Base-by-base conservation (phyloP, 2,113 vertebrate species). In the Pontoporia blainvillei region DNA sequence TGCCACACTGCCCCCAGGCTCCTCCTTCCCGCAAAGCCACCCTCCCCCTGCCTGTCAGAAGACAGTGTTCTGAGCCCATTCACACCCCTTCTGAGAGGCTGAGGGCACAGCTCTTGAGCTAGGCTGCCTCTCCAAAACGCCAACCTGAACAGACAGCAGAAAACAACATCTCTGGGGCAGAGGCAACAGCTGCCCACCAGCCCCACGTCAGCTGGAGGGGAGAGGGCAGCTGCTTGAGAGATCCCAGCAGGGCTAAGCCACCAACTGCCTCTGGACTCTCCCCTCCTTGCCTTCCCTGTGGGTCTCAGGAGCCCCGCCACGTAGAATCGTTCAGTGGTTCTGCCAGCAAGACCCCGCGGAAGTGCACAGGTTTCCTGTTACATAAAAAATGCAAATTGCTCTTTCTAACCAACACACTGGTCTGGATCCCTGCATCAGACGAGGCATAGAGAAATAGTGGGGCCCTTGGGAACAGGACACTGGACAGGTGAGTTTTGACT, bases 281-380 rank as follows among this genome's bases (percentile, higher is more conserved):
- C 18, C 57, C 17, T 59, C 27, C 11, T 15, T 23, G 2, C 44
- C 41, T 34, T 61, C 59, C 85, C 14, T 36, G 3, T 2, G 25
- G 71, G 64, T 39, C 69, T 88, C n/a, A 3, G 61, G 44, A 83
- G 44, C 61, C 94, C 69, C 86, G 8, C 87, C 27, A 4, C 1
- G 57, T n/a, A 46, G 54, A 39, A 49, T 13, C 4, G 4, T n/a
- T 34, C 7, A 15, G 2, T 12, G 27, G 81, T 71, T 92, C 84
- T 82, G 71, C 64, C n/a, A 29, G 62, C n/a, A 49, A 25, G 88
- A 91, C 72, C 93, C 85, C 7, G 20, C 3, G 1, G 49, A 23
- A 61, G 54, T 39, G 57, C 82, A 79, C 92, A 91, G 89, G 67
- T 82, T 79, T 91, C 92, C 57, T 64, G 59, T 91, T 91, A 89